A percentile compares a stretch with the other conserved stretches of the same genome.
Evolutionary conservation across 2,113 vertebrate genomes (phyloP).

Genomic region (Notothenia coriiceps): DNA sequence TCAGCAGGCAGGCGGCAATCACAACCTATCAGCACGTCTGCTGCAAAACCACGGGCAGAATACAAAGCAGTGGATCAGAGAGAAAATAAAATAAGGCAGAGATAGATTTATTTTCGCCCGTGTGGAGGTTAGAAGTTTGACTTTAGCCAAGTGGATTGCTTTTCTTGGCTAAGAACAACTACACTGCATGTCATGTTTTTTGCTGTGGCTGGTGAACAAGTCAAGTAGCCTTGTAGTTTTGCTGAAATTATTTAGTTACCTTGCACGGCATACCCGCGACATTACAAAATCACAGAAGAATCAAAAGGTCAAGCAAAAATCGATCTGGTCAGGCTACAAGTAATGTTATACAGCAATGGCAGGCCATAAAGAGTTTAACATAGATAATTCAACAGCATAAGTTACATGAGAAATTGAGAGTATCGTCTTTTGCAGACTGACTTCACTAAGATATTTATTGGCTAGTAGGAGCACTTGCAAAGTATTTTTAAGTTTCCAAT

Average conservation of each 20-base stretch:
- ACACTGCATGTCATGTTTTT: not conserved
- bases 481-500: no score
- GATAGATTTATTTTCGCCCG: slow-evolving; percentile 16
- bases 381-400: no score
- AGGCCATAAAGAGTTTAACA: no score
- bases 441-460: no score
- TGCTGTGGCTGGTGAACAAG: not conserved
- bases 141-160: not conserved
- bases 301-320: no score
- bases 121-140: slow-evolving; percentile 45
- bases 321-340: no score
- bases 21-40: slow-evolving; percentile 55
- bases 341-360: no score
- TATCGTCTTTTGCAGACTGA: no score
- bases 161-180: not conserved
- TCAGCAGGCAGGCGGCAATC: slow-evolving; percentile 59
- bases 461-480: no score
- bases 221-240: not conserved
- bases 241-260: not conserved
- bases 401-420: no score
- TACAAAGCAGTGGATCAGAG: slow-evolving; percentile 64
- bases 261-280: no score
- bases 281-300: no score
- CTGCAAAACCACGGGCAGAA: slow-evolving; percentile 41
- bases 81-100: slow-evolving; percentile 16